Conservation (phyloP, 2,888 invertebrate genomes). For the Microctonus brassicae region DNA sequence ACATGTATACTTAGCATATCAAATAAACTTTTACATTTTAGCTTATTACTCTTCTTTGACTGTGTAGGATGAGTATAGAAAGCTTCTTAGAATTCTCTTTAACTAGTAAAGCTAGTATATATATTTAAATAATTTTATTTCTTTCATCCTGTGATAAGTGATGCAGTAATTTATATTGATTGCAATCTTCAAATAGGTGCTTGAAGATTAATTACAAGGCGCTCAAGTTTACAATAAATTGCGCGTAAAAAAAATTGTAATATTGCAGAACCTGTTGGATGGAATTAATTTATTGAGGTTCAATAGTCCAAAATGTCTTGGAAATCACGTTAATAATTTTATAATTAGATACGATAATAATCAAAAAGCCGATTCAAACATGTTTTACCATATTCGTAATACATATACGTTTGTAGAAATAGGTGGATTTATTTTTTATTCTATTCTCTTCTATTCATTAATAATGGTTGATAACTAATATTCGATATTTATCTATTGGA, state of each 20-base stretch:
- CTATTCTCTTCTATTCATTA: neutral
- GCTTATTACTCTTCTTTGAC: neutral
- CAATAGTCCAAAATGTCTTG: conserved; percentile 1
- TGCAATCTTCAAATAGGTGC: neutral
- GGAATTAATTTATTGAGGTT: conserved; percentile 15
- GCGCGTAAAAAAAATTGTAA: neutral
- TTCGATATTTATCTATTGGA: neutral
- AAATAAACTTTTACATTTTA: neutral
- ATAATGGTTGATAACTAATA: neutral
- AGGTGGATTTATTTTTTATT: neutral
- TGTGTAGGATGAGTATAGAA: neutral
- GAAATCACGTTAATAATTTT: neutral
- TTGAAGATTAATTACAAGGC: neutral
- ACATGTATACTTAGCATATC: neutral
- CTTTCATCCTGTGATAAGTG: neutral
- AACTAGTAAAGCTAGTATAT: neutral
- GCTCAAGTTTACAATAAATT: neutral
- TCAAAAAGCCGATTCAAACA: neutral
- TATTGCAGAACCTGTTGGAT: conserved; percentile 3
- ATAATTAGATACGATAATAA: conserved; percentile 16
- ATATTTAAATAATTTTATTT: neutral
- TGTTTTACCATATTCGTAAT: neutral
- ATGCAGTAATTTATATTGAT: neutral
- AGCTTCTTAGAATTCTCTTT: neutral
- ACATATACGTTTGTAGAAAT: neutral